phyloP scores from a whole-genome alignment of 1,140 invertebrate species.

The Palaemon carinicauda region DNA sequence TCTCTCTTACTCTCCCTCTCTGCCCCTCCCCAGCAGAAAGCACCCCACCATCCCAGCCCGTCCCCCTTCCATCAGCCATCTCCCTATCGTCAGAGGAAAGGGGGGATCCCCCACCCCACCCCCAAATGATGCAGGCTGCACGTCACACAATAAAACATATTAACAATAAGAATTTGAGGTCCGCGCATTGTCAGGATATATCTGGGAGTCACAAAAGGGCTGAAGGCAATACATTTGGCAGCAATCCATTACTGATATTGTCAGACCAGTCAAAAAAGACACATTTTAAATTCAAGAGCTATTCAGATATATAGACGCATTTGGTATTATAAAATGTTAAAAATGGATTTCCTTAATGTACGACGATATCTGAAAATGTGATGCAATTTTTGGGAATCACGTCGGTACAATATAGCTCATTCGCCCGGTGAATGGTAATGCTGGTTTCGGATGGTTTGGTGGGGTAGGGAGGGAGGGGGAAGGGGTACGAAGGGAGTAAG shows the following conservation, averaged over 20 bases:
- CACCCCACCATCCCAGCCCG: not conserved
- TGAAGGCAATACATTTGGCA: slow-evolving; percentile 1
- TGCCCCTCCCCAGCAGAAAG: not conserved
- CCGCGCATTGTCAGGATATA: slow-evolving; percentile 3
- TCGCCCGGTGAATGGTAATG: not conserved
- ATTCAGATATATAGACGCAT: slow-evolving; percentile 11
- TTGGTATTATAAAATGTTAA: slow-evolving; percentile 4
- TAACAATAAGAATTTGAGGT: slow-evolving; percentile 10
- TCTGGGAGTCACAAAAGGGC: slow-evolving; percentile 2
- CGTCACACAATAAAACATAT: slow-evolving; percentile 4
- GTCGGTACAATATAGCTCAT: not conserved
- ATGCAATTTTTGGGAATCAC: slow-evolving; percentile 10
- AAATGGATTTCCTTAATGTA: not conserved
- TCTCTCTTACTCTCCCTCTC: not conserved
- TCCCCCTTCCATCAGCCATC: not conserved
- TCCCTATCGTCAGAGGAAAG: not conserved
- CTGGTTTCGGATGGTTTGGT: not conserved
- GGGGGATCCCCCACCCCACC: not conserved
- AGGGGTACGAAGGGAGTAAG: not conserved
- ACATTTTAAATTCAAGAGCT: slow-evolving; percentile 10
- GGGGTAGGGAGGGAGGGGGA: not conserved
- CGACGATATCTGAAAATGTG: not conserved
- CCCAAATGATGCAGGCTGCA: not conserved
- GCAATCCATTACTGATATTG: slow-evolving; percentile 12
- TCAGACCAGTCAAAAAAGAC: slow-evolving; percentile 5